Conservation (phyloP, 2,797 vertebrate species). For the Ambastaia sidthimunki region DNA sequence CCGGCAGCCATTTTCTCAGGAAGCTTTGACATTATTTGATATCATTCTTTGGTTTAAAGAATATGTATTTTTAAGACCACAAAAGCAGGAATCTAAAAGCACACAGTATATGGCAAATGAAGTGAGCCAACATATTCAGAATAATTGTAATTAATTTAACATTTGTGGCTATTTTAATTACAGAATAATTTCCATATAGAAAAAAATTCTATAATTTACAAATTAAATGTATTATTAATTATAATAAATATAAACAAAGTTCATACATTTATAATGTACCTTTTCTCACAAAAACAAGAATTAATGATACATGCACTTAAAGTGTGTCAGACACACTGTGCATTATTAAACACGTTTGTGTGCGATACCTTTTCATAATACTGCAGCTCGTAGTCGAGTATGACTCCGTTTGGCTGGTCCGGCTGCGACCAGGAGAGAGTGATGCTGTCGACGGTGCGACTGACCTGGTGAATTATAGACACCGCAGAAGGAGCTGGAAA, state of each 20-base stretch:
- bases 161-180: background rate
- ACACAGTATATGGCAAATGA: no score
- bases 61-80: no score
- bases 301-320: conserved; percentile 3
- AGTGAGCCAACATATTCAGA: no score
- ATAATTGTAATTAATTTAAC: background rate
- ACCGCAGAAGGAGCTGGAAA: conserved; percentile 89
- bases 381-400: conserved; percentile 96
- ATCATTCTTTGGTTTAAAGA: background rate
- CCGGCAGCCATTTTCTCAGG: background rate
- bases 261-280: background rate
- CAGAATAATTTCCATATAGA: background rate
- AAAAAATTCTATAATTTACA: background rate
- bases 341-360: conserved; percentile 14
- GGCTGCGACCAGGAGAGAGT: conserved; percentile 98
- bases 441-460: conserved; percentile 94
- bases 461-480: conserved; percentile 98
- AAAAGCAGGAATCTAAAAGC: no score
- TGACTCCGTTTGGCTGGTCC: conserved; percentile 96
- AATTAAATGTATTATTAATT: no score
- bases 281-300: background rate
- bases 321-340: background rate
- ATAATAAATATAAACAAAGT: background rate
- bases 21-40: conserved; percentile 7
- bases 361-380: conserved; percentile 93